Evolutionary conservation across 2,113 vertebrate genomes (phyloP), one percentile per base, ranked within the genome.

Genomic region (Astatoreochromis straeleni): DNA sequence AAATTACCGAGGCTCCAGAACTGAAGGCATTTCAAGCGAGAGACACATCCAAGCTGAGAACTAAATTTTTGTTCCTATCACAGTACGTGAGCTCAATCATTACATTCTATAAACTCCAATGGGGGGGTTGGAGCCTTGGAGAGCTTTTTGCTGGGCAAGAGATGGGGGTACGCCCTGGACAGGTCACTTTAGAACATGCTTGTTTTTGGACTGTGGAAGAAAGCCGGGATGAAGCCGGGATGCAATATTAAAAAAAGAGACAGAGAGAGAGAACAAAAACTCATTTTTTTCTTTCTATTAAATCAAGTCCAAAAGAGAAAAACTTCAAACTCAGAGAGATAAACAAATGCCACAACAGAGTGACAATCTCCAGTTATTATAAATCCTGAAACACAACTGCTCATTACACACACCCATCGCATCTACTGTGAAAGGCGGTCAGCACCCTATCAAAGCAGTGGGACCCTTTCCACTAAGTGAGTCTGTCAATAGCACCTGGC

Each of bases 401-500:
- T 79, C 9, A 19, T 13, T 89, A 17, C 14, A 57, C 13, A 55
- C 4, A 60, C 29, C 78, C 35, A 79, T 90, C 9, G 33, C 75
- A 84, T 81, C 73, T 53, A 75, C 54, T 73, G 45, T 80, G 79
- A 87, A 88, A 81, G 80, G 45, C 4, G 5, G 24, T 85, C 55
- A 45, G 58, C 83, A 73, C 53, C n/a, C 31, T 58, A 51, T 89
- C 60, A 88, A 84, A 90, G 60, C 81, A 86, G 16, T 33, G 78
- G 87, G 88, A 94, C 83, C 80, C 51, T 85, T 92, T 89, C 70
- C 81, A 78, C 82, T 55, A 73, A 89, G 80, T 89, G 65, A 87
- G 88, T 84, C 85, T 87, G 88, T 93, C 87, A 88, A 92, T 85
- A 91, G 82, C 81, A 93, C 88, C 85, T 94, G 87, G 87, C 86